phyloP scores from a whole-genome alignment of 2,797 vertebrate genomes.

The Aulostomus chinensis region DNA sequence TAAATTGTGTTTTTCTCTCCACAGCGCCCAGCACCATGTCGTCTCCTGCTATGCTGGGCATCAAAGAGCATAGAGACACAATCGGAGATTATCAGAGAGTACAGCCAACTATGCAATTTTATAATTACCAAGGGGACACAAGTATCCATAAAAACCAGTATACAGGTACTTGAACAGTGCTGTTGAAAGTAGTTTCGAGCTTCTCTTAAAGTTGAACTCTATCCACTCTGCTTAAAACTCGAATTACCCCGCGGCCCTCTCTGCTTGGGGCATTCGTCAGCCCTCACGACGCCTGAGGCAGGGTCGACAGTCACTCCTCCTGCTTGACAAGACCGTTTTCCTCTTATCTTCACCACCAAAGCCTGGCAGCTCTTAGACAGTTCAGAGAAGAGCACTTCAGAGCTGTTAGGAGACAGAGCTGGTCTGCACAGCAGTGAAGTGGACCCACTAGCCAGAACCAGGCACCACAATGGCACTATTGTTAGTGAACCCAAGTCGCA shows the following conservation, averaged over 20 bases:
- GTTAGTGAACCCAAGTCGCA: constrained; percentile 33
- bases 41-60: constrained; percentile 92
- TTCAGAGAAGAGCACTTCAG: constrained; percentile 25
- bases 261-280: constrained; percentile 22
- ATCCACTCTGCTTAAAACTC: constrained; percentile 36
- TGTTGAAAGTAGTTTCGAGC: too few species aligned
- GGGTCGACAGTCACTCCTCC: too few species aligned
- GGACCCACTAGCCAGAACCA: constrained; percentile 13
- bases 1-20: constrained; percentile 22
- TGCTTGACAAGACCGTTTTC: too few species aligned
- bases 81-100: constrained; percentile 89
- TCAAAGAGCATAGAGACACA: constrained; percentile 86
- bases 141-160: constrained; percentile 89
- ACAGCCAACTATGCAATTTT: constrained; percentile 96
- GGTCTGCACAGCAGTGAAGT: constrained; percentile 15
- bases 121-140: constrained; percentile 92
- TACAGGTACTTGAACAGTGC: constrained; percentile 81
- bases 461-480: constrained; percentile 52
- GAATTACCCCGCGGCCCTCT: constrained; percentile 29
- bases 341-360: constrained; percentile 38
- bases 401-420: constrained; percentile 25
- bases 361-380: constrained; percentile 14
- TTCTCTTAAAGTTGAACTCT: too few species aligned
- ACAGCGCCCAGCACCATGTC: constrained; percentile 94
- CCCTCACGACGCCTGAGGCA: constrained; percentile 25